Percentiles rank a stretch among this genome's conserved stretches.
Evolutionary conservation across 2,113 vertebrate species (phyloP).

Genomic region (Sturnus vulgaris): DNA sequence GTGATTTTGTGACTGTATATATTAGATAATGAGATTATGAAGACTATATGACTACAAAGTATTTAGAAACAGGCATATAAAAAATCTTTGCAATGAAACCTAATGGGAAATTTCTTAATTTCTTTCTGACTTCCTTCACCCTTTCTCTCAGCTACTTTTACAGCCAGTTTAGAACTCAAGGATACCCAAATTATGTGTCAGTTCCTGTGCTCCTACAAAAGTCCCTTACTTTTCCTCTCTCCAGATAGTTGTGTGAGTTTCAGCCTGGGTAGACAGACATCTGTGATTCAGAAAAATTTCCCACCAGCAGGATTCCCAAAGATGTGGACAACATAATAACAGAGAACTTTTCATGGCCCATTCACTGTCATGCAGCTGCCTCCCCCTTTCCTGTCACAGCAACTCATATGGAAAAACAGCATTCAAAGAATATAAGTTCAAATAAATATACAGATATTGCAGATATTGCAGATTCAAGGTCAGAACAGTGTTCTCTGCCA

Average conservation of each 20-base stretch:
- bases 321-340: background rate
- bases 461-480: slow-evolving; percentile 1
- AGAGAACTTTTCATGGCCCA: background rate
- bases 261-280: background rate
- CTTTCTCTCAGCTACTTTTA: background rate
- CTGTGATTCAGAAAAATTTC: background rate
- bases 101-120: background rate
- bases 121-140: background rate
- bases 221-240: background rate
- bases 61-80: background rate
- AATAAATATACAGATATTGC: background rate
- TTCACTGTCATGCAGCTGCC: background rate
- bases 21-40: background rate
- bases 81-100: background rate
- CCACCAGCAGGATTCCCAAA: background rate
- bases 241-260: background rate
- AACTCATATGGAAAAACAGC: background rate
- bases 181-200: background rate
- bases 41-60: background rate
- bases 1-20: background rate
- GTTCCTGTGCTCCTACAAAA: background rate
- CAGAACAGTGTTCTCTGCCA: background rate
- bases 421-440: background rate
- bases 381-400: background rate
- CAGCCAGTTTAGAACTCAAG: background rate